Evolutionary conservation across 1,140 invertebrate genomes (phyloP).

Genomic region (Sarcophaga bullata): DNA sequence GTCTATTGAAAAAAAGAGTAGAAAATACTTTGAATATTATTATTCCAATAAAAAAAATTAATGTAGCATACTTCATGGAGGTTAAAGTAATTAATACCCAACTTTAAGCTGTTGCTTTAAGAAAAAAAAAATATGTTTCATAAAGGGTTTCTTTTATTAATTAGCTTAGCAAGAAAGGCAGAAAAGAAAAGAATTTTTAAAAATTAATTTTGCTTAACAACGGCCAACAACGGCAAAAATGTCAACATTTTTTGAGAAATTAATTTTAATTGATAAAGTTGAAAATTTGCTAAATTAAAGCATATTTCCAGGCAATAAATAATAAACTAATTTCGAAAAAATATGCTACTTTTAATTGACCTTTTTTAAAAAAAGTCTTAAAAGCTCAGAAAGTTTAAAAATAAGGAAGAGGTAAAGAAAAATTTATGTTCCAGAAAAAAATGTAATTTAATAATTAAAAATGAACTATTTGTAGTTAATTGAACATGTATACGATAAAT

Average conservation of each 20-base stretch:
- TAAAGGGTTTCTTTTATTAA: background rate
- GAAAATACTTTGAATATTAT: slow-evolving; percentile 33
- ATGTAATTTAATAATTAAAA: too few relatives aligned
- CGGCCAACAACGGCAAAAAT: background rate
- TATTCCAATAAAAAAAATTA: slow-evolving; percentile 25
- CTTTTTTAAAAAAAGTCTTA: too few relatives aligned
- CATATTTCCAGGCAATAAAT: slow-evolving; percentile 33
- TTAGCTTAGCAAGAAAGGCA: background rate
- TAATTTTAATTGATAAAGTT: slow-evolving; percentile 37
- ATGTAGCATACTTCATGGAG: slow-evolving; percentile 27
- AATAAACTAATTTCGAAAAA: background rate
- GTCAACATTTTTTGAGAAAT: background rate
- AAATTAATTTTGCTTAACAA: slow-evolving; percentile 9
- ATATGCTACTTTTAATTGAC: too few relatives aligned
- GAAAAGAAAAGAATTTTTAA: background rate
- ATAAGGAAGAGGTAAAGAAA: too few relatives aligned
- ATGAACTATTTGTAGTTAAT: too few relatives aligned
- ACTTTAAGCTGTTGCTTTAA: background rate
- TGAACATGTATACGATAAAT: too few relatives aligned
- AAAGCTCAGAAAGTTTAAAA: too few relatives aligned
- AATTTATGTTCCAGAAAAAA: too few relatives aligned
- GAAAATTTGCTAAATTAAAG: slow-evolving; percentile 26
- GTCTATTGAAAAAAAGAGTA: background rate
- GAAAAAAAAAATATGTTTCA: too few relatives aligned
- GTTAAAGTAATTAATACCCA: slow-evolving; percentile 34